phyloP scores from a whole-genome alignment of 2,888 invertebrate species.

The Anodontia alba region DNA sequence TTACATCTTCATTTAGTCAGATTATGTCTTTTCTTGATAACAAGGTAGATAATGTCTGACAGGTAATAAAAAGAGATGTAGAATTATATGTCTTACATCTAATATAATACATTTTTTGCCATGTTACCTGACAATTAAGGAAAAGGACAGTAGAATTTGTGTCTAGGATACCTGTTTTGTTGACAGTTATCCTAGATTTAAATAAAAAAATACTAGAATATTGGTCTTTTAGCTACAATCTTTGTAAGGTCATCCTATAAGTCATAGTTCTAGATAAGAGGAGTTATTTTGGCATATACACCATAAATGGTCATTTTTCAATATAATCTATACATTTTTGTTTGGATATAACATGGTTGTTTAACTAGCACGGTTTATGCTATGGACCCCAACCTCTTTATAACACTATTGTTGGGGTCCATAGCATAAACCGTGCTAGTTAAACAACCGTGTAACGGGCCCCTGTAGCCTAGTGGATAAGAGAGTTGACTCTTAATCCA shows the following conservation, averaged over 20 bases:
- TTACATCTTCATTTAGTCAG: not conserved
- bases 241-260: not conserved
- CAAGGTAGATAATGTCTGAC: not conserved
- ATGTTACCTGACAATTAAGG: not conserved
- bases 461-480: no score
- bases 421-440: no score
- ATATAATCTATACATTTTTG: no score
- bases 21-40: not conserved
- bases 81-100: not conserved
- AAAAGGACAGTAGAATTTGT: not conserved
- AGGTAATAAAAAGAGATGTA: not conserved
- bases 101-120: not conserved
- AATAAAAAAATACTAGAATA: not conserved
- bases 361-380: no score
- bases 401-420: no score
- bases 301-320: no score
- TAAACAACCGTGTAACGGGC: no score
- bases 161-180: not conserved
- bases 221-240: not conserved
- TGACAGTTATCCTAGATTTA: not conserved
- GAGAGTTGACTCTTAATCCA: no score
- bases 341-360: no score
- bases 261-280: no score
- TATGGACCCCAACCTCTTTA: no score
- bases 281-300: no score